Conservation (phyloP, 2,888 invertebrate species). For the Hemithea aestivaria region DNA sequence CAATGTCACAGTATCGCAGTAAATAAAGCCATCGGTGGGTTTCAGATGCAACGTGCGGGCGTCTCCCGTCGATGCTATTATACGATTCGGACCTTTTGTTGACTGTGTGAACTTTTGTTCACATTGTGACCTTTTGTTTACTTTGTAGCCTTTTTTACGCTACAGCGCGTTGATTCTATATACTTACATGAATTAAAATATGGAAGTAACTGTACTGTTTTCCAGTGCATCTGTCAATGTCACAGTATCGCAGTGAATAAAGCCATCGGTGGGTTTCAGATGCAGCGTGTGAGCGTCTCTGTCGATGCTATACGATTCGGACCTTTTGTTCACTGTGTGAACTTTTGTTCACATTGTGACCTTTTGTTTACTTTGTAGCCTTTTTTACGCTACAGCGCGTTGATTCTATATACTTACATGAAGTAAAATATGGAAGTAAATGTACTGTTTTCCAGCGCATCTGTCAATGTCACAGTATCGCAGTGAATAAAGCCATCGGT, state of each 20-base stretch:
- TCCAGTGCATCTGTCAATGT: conserved; percentile 12
- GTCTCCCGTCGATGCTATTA: conserved; percentile 9
- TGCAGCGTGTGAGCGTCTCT: conserved; percentile 8
- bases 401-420: too few relatives aligned
- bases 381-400: too few relatives aligned
- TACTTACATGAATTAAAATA: too few relatives aligned
- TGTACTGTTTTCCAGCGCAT: conserved; percentile 1
- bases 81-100: too few relatives aligned
- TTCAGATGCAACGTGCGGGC: conserved; percentile 11
- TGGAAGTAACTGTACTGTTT: conserved; percentile 2
- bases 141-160: too few relatives aligned
- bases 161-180: too few relatives aligned
- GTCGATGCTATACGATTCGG: conserved; percentile 12
- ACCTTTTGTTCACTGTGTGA: too few relatives aligned
- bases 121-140: too few relatives aligned
- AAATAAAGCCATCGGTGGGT: conserved; percentile 16
- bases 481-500: conserved; percentile 17
- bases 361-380: too few relatives aligned
- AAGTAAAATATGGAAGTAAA: too few relatives aligned
- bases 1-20: conserved; percentile 16
- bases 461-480: conserved; percentile 15
- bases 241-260: conserved; percentile 14
- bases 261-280: conserved; percentile 16
- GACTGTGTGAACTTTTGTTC: too few relatives aligned
- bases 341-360: too few relatives aligned